Evolutionary conservation across 2,797 vertebrate genomes (phyloP), one percentile per base, ranked within the genome.

Genomic region (Astyanax mexicanus): DNA sequence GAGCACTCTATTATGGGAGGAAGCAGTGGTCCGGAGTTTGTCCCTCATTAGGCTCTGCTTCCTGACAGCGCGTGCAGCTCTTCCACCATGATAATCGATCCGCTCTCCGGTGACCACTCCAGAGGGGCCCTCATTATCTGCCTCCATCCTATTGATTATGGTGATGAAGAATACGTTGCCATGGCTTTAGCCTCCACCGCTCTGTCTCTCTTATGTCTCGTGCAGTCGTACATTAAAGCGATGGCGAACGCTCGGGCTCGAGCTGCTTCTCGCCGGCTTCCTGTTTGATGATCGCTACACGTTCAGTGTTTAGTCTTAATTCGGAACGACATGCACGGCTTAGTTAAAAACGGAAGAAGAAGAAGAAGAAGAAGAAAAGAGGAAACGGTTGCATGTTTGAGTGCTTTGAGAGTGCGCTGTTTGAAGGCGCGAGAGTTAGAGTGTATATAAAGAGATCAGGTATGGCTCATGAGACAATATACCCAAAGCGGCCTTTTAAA

Each of bases 121-220:
- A 69, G 73, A 80, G 82, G 77, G 72, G 70, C 42, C 74, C 68
- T 71, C 62, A 77, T 71, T 80, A 77, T 84, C 78, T 80, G 67
- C 74, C 82, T 84, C 62, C 37, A 69, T 74, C 72, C 69, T 80
- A 84, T 84, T 81, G 82, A 84, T 84, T 84, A 79, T 79, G 74
- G 69, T 84, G 78, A 84, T 80, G 77, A 77, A 72, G 70, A 62
- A 70, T 71, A 37, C 54, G 38, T 77, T 74, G 61, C 69, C 27
- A 44, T 76, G 74, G 57, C 70, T 60, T 72, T 74, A 17, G 12
- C 9, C 0, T 72, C 58, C 40, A 49, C 37, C 38, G 1, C 69
- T 77, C 57, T 21, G 23, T 80, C 69, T 74, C 68, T 60, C 10
- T 75, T 65, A 54, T 47, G 35, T 68, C 55, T 69, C 68, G 32